These are phyloP conservation scores for Clarias laeviceps DNA, from an alignment of 2,797 vertebrate species.

Conservation along the genomic window DNA sequence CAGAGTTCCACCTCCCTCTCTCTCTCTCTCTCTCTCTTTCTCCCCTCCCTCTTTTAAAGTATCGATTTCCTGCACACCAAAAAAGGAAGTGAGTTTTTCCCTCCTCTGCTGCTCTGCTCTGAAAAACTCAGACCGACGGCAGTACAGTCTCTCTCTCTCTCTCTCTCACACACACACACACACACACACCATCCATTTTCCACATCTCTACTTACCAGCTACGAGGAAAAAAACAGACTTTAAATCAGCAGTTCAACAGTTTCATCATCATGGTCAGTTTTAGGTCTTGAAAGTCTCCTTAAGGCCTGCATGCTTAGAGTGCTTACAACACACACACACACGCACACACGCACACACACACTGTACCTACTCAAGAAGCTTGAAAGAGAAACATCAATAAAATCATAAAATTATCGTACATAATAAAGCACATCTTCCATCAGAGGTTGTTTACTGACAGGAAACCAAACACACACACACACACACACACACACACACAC, in stretches of 20 bases:
- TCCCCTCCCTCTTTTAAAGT: conserved; percentile 34
- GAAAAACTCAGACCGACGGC: conserved; percentile 17
- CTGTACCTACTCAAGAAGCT: neutral
- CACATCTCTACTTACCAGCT: too few relatives aligned
- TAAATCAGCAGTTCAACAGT: neutral
- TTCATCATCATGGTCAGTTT: neutral
- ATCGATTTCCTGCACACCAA: conserved; percentile 55
- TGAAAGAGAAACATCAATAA: neutral
- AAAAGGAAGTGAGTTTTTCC: conserved; percentile 50
- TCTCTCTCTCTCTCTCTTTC: conserved; percentile 6
- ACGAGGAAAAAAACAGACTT: too few relatives aligned
- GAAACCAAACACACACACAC: conserved; percentile 24
- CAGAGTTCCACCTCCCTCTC: neutral
- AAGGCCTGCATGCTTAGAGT: neutral
- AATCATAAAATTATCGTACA: neutral
- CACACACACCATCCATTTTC: too few relatives aligned
- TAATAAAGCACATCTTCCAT: neutral
- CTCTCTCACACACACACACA: neutral
- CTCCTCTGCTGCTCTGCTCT: conserved; percentile 24
- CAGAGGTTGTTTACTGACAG: neutral
- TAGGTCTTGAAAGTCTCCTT: neutral
- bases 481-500: conserved; percentile 19
- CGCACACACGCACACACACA: neutral
- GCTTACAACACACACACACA: neutral
- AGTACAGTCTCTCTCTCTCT: neutral